Conservation (phyloP, 2,888 invertebrate genomes). For the Folsomia manolachei region DNA sequence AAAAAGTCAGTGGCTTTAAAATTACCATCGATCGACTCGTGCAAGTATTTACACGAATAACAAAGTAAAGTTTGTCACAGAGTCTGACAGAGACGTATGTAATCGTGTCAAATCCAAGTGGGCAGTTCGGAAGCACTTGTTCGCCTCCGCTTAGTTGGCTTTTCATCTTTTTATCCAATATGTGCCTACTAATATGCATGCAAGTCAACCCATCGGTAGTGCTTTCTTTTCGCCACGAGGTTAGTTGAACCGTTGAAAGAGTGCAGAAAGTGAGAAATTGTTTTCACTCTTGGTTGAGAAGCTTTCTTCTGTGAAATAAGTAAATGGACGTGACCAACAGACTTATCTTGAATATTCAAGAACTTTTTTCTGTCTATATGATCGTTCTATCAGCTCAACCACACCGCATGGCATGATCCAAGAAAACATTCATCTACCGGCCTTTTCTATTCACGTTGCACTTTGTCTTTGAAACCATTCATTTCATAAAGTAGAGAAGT, state of each 20-base stretch:
- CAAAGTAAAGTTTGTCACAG: neutral
- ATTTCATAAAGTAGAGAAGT: neutral
- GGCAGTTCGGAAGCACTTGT: constrained; percentile 42
- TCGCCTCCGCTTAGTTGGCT: too few relatives aligned
- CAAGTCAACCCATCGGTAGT: neutral
- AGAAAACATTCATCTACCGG: neutral
- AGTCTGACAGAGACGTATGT: constrained; percentile 17
- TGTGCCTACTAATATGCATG: neutral
- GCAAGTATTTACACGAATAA: too few relatives aligned
- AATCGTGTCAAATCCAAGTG: constrained; percentile 33
- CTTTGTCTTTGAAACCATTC: constrained; percentile 1
- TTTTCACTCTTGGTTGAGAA: constrained; percentile 16
- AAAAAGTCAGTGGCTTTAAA: too few relatives aligned
- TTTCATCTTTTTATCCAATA: constrained; percentile 4
- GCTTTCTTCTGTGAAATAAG: neutral
- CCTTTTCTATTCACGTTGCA: neutral
- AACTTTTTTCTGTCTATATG: too few relatives aligned
- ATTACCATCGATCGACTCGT: too few relatives aligned
- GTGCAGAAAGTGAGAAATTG: constrained; percentile 9
- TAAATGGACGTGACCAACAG: neutral
- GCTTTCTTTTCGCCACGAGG: neutral
- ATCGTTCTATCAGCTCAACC: neutral
- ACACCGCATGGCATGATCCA: too few relatives aligned
- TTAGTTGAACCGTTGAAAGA: neutral
- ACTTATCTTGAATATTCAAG: neutral